These are phyloP conservation scores for Nerophis ophidion DNA, from an alignment of 2,113 vertebrate species.

Conservation along the genomic window DNA sequence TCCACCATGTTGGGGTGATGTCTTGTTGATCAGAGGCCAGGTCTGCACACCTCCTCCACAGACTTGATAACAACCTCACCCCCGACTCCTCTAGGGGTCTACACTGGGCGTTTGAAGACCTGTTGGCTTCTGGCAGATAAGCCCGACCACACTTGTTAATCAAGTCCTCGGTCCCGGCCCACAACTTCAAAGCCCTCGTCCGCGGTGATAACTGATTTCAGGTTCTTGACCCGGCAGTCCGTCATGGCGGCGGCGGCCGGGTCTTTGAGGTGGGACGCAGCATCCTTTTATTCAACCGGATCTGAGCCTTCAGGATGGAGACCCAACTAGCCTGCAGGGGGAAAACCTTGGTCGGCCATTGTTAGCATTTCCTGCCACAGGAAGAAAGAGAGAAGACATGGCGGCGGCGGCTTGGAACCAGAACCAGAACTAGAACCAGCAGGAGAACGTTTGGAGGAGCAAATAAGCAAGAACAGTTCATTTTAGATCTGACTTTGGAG, in stretches of 20 bases:
- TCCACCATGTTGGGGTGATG: neutral
- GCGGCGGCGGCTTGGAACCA: constrained; percentile 38
- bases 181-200: constrained; percentile 49
- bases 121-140: constrained; percentile 52
- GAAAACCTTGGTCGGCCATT: constrained; percentile 64
- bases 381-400: constrained; percentile 60
- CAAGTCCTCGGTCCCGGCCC: constrained; percentile 36
- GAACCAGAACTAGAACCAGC: constrained; percentile 32
- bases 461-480: constrained; percentile 38
- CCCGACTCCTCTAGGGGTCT: constrained; percentile 19
- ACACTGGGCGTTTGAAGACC: constrained; percentile 26
- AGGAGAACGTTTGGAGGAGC: constrained; percentile 21
- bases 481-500: constrained; percentile 36
- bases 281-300: constrained; percentile 62
- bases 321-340: constrained; percentile 45
- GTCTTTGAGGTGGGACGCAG: constrained; percentile 55
- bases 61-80: constrained; percentile 37
- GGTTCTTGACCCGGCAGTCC: constrained; percentile 50
- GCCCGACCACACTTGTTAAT: constrained; percentile 41
- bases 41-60: constrained; percentile 43
- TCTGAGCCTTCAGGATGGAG: constrained; percentile 44
- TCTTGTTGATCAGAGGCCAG: constrained; percentile 47
- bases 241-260: constrained; percentile 25
- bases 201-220: constrained; percentile 49
- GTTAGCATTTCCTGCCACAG: constrained; percentile 77